Evolutionary conservation across 2,113 vertebrate genomes (phyloP), one percentile per base, ranked within the genome.

Genomic region (Siniperca knerii): DNA sequence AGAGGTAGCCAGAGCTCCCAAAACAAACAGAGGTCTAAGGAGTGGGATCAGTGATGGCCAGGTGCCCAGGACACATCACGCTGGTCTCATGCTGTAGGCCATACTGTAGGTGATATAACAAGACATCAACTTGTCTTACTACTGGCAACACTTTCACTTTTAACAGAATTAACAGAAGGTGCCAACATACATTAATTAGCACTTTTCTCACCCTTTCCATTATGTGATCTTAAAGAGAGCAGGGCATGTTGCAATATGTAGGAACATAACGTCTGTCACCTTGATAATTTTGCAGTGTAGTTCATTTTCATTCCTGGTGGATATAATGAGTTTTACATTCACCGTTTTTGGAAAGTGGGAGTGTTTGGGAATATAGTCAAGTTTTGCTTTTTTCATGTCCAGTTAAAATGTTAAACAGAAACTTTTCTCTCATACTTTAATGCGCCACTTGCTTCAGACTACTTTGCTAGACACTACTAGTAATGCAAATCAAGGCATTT

Each of bases 321-420:
- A 92, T 85, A 92, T 93, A 94, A 95, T 95, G 94, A 91, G 52
- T 95, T 95, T 95, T 92, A 87, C 94, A 95, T 92, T 81, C 90
- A 66, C 55, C 25, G 35, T 76, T 92, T 92, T 92, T 92, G 89
- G 93, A 94, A 84, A 87, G 81, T 87, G 88, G 91, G 82, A 90
- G 78, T 88, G 75, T 92, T 86, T 88, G 88, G 88, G 86, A 90
- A 81, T 66, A 78, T 60, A 75, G 83, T 92, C 83, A 90, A 89
- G 70, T 87, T 87, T 67, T 5, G 12, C 35, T 73, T 72, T 79
- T 90, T 79, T 89, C 70, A 82, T 79, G 68, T 86, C 70, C 84
- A 84, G 87, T 87, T 91, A 89, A 90, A 92, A 90, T 87, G 85
- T 92, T 84, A 90, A 93, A 85, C 90, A 92, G 89, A 92, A 89